These are phyloP conservation scores for Pterostichus madidus DNA, from an alignment of 2,888 invertebrate species.

Conservation along the genomic window DNA sequence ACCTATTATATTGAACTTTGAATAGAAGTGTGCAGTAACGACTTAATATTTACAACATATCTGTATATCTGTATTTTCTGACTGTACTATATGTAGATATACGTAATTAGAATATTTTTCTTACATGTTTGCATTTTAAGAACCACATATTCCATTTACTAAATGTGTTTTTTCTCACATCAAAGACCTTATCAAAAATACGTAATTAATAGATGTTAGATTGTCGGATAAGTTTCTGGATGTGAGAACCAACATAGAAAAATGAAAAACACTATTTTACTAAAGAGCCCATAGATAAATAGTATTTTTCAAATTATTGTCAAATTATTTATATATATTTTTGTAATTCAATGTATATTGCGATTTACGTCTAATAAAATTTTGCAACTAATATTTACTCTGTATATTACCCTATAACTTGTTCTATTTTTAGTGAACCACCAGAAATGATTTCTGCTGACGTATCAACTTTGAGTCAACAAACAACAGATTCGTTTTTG, in stretches of 20 bases:
- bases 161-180: background rate
- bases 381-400: background rate
- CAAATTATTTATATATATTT: slow-evolving; percentile 41
- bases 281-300: slow-evolving; percentile 45
- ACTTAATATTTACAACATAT: no score
- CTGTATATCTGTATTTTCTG: background rate
- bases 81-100: background rate
- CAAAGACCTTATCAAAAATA: slow-evolving; percentile 9
- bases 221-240: background rate
- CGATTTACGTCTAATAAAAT: slow-evolving; percentile 28
- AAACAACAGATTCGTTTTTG: background rate
- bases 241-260: background rate
- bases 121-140: background rate
- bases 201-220: no score
- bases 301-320: slow-evolving; percentile 46
- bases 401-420: background rate
- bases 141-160: background rate
- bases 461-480: slow-evolving; percentile 2
- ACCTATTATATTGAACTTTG: no score
- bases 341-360: slow-evolving; percentile 18
- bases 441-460: slow-evolving; percentile 29
- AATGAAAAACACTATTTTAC: slow-evolving; percentile 42
- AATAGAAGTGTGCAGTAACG: no score
- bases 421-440: background rate
- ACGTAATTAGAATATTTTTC: background rate